phyloP scores from a whole-genome alignment of 2,888 invertebrate genomes.

The Alitta virens region DNA sequence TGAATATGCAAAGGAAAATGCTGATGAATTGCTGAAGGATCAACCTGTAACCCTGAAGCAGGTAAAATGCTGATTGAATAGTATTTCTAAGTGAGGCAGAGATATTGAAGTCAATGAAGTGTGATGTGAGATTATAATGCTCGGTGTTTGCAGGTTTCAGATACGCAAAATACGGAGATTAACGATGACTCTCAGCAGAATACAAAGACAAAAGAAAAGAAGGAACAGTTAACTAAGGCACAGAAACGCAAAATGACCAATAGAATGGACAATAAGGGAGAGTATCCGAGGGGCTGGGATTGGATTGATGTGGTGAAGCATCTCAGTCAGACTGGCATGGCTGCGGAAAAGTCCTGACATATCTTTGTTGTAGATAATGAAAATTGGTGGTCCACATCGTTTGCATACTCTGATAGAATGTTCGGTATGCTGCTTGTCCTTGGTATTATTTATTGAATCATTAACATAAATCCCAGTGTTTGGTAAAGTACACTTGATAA shows the following conservation, averaged over 20 bases:
- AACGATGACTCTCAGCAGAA: background rate
- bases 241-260: conserved; percentile 90
- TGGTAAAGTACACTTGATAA: no score
- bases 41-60: conserved; percentile 65
- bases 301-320: conserved; percentile 97
- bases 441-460: no score
- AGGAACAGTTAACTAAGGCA: conserved; percentile 82
- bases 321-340: conserved; percentile 70
- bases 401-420: no score
- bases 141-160: background rate
- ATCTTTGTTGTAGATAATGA: no score
- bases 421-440: no score
- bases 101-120: no score
- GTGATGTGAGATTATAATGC: background rate
- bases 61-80: conserved; percentile 1
- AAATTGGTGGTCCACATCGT: no score
- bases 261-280: conserved; percentile 77
- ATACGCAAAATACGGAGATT: background rate
- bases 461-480: no score
- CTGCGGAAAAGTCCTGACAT: background rate
- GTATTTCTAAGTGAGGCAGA: no score
- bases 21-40: conserved; percentile 65
- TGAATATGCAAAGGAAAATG: conserved; percentile 84
- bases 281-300: conserved; percentile 84
- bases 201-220: conserved; percentile 50